Evolutionary conservation across 2,797 vertebrate genomes (phyloP).

Genomic region (Buphagus erythrorhynchus): DNA sequence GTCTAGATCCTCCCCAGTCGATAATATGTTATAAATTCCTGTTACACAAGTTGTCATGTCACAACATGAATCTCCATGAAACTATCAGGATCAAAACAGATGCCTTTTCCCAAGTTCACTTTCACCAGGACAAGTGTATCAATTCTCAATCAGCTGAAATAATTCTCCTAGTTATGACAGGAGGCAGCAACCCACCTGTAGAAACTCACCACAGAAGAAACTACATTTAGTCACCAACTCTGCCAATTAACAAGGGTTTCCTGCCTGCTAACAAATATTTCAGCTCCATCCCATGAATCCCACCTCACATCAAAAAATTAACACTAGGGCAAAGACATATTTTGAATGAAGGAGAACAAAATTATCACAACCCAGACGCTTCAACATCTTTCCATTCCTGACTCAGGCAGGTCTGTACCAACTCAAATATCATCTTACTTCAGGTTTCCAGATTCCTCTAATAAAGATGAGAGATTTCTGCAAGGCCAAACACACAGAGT

Average conservation of each 20-base stretch:
- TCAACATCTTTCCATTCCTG: background rate
- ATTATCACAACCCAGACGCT: background rate
- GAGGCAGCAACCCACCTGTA: background rate
- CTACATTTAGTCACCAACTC: background rate
- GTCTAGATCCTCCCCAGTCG: background rate
- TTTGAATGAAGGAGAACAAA: background rate
- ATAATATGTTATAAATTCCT: background rate
- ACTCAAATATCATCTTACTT: background rate
- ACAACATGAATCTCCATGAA: background rate
- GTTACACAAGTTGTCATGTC: background rate
- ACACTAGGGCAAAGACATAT: background rate
- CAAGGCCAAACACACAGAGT: background rate
- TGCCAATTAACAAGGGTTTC: background rate
- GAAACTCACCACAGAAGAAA: background rate
- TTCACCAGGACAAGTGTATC: background rate
- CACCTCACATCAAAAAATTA: background rate
- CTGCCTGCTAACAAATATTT: background rate
- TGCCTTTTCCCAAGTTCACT: background rate
- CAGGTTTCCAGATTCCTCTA: background rate
- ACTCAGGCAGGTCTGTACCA: background rate
- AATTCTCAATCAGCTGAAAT: background rate
- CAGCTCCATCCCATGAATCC: background rate
- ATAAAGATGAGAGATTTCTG: background rate
- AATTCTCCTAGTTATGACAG: background rate
- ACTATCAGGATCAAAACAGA: background rate